Evolutionary conservation across 2,797 vertebrate genomes (phyloP), one percentile per base, ranked within the genome.

Genomic region (Rhinatrema bivittatum): DNA sequence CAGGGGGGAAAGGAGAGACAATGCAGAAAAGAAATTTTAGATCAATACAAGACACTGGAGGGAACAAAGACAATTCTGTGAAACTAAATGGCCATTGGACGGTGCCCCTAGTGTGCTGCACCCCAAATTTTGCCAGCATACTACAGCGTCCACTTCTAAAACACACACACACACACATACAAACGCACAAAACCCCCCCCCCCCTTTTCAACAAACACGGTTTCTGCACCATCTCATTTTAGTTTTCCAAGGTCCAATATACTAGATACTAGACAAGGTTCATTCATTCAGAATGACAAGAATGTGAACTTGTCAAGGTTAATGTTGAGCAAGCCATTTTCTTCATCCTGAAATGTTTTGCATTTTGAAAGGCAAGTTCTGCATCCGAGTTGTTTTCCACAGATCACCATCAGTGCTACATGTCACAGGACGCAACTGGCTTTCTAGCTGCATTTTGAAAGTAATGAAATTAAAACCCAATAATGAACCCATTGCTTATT

Each of bases 31-130:
- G 60, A 64, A 43, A 66, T 53, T 46, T 58, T 24, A 66, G 68
- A 75, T 85, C 79, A 63, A 76, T 81, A 79, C 36, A 31, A 3
- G 42, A 61, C 54, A 64, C 60, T 47, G 13, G 43, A 66, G 50
- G 36, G 46, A 68, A 49, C 47, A 33, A 55, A 64, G 53, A 29
- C 36, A 70, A 60, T 76, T 67, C 65, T 9, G 5, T 35, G 39
- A 60, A 63, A 31, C 36, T 52, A 24, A n/a, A 13, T 38, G 57
- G 45, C 50, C 59, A 53, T 5, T 19, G 60, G 46, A 1, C 9
- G 39, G 36, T 43, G 35, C 59, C 45, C 36, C 14, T 21, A 55
- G 31, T 26, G 35, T 39, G 28, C 17, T 39, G 39, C 29, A 20
- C 38, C 53, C 25, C 30, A 47, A 9, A 11, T 15, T 16, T 42